Conservation (phyloP, 2,797 vertebrate genomes). For the Anguilla pacifica region DNA sequence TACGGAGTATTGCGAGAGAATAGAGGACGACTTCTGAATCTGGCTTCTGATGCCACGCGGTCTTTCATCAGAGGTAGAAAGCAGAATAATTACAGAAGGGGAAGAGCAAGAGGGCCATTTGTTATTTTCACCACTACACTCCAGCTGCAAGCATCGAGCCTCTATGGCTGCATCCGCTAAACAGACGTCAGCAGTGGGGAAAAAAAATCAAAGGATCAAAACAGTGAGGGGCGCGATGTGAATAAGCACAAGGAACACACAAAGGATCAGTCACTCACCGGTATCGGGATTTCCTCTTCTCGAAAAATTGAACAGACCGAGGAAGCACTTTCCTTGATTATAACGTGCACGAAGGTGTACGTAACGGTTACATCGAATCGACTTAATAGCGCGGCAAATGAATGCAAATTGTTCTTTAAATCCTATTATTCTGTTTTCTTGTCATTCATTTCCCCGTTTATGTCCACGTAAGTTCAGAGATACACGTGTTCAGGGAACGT, state of each 20-base stretch:
- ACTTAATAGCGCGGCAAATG: neutral
- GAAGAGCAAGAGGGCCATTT: neutral
- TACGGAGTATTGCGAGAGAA: neutral
- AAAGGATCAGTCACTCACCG: neutral
- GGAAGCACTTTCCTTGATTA: constrained; percentile 1
- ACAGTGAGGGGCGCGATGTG: neutral
- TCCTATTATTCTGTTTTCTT: neutral
- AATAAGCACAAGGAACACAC: neutral
- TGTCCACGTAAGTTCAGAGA: neutral
- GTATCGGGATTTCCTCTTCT: neutral
- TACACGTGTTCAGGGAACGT: neutral
- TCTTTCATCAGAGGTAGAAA: constrained; percentile 14
- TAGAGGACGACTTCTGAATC: neutral
- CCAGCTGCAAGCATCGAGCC: neutral
- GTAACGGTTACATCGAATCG: constrained; percentile 5
- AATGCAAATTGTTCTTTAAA: neutral
- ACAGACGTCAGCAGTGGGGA: constrained; percentile 11
- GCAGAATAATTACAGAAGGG: constrained; percentile 9
- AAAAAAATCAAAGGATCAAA: neutral
- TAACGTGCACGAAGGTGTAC: neutral
- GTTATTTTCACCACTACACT: constrained; percentile 14
- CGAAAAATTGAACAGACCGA: neutral
- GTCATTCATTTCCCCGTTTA: neutral
- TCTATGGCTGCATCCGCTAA: constrained; percentile 11
- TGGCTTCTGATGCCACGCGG: neutral